These are phyloP conservation scores for Bradypodion pumilum DNA, from an alignment of 2,797 vertebrate species.

Conservation along the genomic window DNA sequence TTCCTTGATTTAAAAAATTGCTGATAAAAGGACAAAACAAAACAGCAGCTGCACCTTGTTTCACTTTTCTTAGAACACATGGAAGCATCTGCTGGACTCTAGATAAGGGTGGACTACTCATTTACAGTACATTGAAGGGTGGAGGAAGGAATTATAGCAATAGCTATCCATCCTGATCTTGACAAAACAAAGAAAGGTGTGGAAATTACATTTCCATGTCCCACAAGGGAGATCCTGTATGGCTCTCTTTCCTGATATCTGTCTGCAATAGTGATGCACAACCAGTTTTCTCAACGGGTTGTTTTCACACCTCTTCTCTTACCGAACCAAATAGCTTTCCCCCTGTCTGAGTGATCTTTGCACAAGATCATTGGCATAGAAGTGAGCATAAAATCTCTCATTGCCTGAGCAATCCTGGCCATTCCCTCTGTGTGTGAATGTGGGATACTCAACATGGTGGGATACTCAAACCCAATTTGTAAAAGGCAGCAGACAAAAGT, in stretches of 20 bases:
- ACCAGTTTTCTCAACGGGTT: neutral
- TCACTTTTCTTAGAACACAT: constrained; percentile 23
- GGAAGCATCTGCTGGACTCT: neutral
- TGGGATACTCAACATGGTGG: too few relatives aligned
- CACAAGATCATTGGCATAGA: neutral
- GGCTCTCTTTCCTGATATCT: neutral
- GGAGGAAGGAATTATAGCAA: too few relatives aligned
- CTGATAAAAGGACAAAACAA: constrained; percentile 45
- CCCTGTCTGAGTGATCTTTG: neutral
- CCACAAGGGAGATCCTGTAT: neutral
- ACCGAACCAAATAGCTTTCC: too few relatives aligned
- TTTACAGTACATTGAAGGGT: neutral
- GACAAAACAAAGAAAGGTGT: neutral
- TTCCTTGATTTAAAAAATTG: constrained; percentile 43
- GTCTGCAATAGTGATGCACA: neutral
- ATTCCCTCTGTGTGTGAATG: too few relatives aligned
- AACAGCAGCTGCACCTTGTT: constrained; percentile 52
- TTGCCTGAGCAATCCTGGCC: neutral
- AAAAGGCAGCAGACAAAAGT: too few relatives aligned
- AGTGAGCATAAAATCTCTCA: neutral
- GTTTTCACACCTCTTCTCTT: too few relatives aligned
- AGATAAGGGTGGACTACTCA: fast-evolving
- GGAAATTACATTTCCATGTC: neutral
- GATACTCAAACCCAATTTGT: too few relatives aligned
- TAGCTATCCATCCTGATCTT: neutral